Evolutionary conservation across 2,888 invertebrate species (phyloP).

Genomic region (Vandiemenella viatica): DNA sequence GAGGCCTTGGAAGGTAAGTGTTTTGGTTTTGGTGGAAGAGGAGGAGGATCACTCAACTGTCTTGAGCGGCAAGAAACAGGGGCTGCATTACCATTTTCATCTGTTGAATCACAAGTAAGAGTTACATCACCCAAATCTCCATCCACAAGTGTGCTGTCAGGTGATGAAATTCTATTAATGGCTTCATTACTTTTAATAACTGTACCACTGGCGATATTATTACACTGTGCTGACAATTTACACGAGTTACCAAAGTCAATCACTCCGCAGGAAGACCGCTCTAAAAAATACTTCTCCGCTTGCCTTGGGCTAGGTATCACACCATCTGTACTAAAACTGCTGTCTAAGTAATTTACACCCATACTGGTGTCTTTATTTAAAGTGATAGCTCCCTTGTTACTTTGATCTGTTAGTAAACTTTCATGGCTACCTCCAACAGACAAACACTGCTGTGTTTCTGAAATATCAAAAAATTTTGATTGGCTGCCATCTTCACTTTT

Average conservation of each 20-base stretch:
- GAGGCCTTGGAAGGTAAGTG: constrained; percentile 46
- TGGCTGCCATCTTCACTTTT: constrained; percentile 19
- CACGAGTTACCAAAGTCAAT: not conserved
- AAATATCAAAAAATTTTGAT: constrained; percentile 7
- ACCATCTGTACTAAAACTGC: constrained; percentile 24
- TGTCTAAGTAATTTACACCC: constrained; percentile 19
- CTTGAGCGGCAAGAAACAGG: constrained; percentile 2
- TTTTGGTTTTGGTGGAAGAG: constrained; percentile 61
- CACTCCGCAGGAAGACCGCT: not conserved
- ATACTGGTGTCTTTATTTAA: constrained; percentile 1
- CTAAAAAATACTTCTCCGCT: constrained; percentile 24
- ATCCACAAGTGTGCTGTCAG: constrained; percentile 8
- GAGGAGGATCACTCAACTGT: constrained; percentile 36
- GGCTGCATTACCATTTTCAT: not conserved
- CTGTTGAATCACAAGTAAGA: constrained; percentile 1
- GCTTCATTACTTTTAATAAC: not conserved
- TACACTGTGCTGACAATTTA: constrained; percentile 1
- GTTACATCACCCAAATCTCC: constrained; percentile 1
- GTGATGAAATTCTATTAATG: not conserved
- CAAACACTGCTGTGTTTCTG: not conserved
- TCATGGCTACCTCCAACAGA: constrained; percentile 7
- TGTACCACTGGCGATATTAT: not conserved
- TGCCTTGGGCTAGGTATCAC: constrained; percentile 23
- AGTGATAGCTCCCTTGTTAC: not conserved
- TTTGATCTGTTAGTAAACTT: constrained; percentile 2